Evolutionary conservation across 2,888 invertebrate genomes (phyloP).

Genomic region (Rotaria sp.): DNA sequence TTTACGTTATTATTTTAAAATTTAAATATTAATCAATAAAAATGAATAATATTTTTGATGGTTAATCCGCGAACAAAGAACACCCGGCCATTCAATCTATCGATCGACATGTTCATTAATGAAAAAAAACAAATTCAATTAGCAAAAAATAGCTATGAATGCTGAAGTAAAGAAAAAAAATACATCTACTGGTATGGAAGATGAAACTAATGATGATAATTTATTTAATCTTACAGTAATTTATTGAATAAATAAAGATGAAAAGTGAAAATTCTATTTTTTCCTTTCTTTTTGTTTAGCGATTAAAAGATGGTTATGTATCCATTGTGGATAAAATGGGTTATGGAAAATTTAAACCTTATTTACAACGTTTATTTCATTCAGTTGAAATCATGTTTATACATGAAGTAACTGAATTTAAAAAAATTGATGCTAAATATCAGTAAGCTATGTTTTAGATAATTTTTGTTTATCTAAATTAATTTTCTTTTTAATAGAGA

Average conservation of each 20-base stretch:
- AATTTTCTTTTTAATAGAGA: background rate
- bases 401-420: background rate
- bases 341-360: background rate
- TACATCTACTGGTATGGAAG: background rate
- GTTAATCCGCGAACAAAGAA: background rate
- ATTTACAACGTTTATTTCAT: slow-evolving; percentile 4
- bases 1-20: background rate
- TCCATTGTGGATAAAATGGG: background rate
- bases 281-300: background rate
- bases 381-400: background rate
- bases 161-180: background rate
- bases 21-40: background rate
- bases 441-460: background rate
- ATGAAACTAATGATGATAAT: background rate
- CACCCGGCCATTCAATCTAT: background rate
- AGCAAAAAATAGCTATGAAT: no score
- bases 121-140: background rate
- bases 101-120: background rate
- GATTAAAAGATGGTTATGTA: background rate
- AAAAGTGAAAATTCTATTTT: background rate
- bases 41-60: background rate
- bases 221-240: background rate
- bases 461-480: background rate
- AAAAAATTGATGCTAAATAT: slow-evolving; percentile 8
- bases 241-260: background rate